Conservation (phyloP, 2,113 vertebrate genomes). For the Otolemur garnettii region DNA sequence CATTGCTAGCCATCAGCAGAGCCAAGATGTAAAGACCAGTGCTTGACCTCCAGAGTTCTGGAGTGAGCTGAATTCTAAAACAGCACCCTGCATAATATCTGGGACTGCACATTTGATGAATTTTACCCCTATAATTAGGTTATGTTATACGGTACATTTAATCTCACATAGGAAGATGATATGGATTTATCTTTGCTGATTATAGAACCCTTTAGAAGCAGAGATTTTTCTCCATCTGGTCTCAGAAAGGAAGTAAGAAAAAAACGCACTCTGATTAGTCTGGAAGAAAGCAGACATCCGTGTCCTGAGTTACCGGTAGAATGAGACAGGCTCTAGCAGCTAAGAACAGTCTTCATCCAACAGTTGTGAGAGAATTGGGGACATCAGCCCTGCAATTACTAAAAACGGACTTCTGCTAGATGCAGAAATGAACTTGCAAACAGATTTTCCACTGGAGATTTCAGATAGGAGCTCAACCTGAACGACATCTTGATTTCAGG, state of each 20-base stretch:
- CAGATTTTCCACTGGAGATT: not conserved
- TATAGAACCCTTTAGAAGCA: not conserved
- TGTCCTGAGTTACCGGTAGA: not conserved
- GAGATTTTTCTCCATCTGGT: not conserved
- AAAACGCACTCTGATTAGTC: not conserved
- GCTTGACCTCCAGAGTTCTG: not conserved
- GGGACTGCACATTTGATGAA: not conserved
- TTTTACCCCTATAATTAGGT: not conserved
- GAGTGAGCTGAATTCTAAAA: not conserved
- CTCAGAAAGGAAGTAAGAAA: not conserved
- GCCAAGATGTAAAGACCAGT: not conserved
- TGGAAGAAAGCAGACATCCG: not conserved
- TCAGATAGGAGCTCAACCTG: not conserved
- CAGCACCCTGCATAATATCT: rapidly evolving
- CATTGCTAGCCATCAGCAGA: not conserved
- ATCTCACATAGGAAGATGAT: not conserved
- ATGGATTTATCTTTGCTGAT: not conserved
- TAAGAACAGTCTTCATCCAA: not conserved
- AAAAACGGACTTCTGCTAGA: not conserved
- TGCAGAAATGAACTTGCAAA: not conserved
- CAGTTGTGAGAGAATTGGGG: not conserved
- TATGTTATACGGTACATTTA: not conserved
- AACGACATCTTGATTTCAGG: not conserved
- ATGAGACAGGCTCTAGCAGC: not conserved
- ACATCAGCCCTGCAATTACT: not conserved